These are phyloP conservation scores for Argyresthia albistria DNA, from an alignment of 2,888 invertebrate genomes.

Conservation along the genomic window DNA sequence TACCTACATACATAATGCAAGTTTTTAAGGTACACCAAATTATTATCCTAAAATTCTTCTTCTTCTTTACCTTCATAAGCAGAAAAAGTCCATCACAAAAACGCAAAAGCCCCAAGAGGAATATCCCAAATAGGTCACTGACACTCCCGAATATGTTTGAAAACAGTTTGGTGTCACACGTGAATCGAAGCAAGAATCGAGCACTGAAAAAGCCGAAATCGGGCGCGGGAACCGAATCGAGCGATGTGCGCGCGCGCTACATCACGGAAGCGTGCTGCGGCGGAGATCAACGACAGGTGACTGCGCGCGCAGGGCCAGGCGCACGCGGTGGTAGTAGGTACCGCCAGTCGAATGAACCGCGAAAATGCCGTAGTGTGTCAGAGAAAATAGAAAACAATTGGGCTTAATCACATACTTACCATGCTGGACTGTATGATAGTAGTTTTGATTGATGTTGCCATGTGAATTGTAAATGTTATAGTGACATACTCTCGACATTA, in stretches of 20 bases:
- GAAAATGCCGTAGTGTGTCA: conserved; percentile 45
- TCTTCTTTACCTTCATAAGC: too few relatives aligned
- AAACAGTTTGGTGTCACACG: not conserved
- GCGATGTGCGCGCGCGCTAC: conserved; percentile 2
- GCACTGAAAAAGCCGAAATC: conserved; percentile 29
- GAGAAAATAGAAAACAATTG: conserved; percentile 50
- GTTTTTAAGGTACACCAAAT: too few relatives aligned
- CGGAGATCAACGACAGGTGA: conserved; percentile 37
- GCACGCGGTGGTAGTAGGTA: conserved; percentile 7
- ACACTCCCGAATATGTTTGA: not conserved
- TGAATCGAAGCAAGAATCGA: conserved; percentile 17
- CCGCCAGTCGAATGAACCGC: conserved; percentile 18
- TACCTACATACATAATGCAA: too few relatives aligned
- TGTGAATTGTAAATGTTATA: not conserved
- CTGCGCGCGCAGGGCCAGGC: conserved; percentile 21
- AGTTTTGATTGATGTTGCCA: not conserved
- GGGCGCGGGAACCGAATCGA: conserved; percentile 16
- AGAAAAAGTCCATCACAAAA: not conserved
- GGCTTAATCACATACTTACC: conserved; percentile 28
- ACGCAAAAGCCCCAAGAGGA: conserved; percentile 9
- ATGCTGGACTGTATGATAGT: conserved; percentile 15
- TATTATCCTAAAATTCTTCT: too few relatives aligned
- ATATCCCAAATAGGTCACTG: too few relatives aligned
- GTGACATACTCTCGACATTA: not conserved
- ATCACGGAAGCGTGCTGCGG: conserved; percentile 30